phyloP scores from a whole-genome alignment of 2,797 vertebrate species.

The Rhynchotus rufescens region DNA sequence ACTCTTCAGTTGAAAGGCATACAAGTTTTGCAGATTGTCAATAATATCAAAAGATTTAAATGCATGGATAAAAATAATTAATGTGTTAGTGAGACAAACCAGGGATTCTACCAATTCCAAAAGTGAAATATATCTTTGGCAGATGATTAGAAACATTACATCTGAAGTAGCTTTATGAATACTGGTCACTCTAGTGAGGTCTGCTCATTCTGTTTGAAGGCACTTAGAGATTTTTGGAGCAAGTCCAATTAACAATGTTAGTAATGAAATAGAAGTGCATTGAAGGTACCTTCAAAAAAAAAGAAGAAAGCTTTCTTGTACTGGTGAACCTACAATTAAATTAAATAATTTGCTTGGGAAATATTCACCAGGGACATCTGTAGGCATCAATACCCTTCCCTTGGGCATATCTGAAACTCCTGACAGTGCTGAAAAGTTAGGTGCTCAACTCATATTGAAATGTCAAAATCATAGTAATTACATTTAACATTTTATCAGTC shows the following conservation, averaged over 20 bases:
- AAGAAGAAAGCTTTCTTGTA: not conserved
- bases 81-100: slow-evolving; percentile 1
- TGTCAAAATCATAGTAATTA: not conserved
- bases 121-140: not conserved
- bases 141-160: not conserved
- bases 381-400: not conserved
- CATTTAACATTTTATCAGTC: not conserved
- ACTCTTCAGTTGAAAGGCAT: not conserved
- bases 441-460: not conserved
- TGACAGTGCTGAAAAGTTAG: not conserved
- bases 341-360: not conserved
- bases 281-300: not conserved
- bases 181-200: not conserved
- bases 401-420: not conserved
- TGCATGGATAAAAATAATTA: not conserved
- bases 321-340: not conserved
- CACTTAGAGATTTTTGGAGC: not conserved
- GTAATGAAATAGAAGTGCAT: not conserved
- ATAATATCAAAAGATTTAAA: not conserved
- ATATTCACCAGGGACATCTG: not conserved
- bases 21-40: not conserved
- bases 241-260: not conserved
- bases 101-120: not conserved
- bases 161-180: not conserved
- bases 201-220: not conserved